phyloP scores from a whole-genome alignment of 1,140 invertebrate genomes.

The Muscidifurax raptorellus region DNA sequence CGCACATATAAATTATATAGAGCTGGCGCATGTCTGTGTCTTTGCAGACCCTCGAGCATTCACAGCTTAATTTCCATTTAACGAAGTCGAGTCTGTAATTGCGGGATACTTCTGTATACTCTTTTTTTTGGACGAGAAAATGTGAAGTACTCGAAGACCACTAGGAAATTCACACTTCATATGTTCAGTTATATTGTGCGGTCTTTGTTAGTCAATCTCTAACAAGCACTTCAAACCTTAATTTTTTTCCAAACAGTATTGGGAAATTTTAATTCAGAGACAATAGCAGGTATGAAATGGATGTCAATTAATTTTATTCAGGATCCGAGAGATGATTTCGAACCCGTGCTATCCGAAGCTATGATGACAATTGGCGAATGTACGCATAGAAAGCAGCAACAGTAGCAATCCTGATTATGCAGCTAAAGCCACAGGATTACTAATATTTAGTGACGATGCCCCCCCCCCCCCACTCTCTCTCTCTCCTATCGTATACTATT shows the following conservation, averaged over 20 bases:
- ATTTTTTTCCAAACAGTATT: no score
- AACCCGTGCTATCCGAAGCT: background rate
- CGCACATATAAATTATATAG: background rate
- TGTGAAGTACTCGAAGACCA: background rate
- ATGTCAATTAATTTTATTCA: background rate
- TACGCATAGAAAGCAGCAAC: background rate
- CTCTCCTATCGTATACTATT: background rate
- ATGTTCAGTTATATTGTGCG: no score
- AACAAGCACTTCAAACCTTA: no score
- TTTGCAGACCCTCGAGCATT: background rate
- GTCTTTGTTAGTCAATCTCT: no score
- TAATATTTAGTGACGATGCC: slow-evolving; percentile 11
- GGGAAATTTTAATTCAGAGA: no score
- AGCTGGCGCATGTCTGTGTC: background rate
- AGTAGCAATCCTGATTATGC: background rate
- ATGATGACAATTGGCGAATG: background rate
- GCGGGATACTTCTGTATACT: background rate
- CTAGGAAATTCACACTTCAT: background rate
- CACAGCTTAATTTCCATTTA: slow-evolving; percentile 14
- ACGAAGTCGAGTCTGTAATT: background rate
- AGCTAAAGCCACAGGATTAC: slow-evolving; percentile 11
- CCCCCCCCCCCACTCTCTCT: background rate
- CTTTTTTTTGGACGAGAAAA: background rate
- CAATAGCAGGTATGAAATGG: background rate
- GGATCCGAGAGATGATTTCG: background rate